Conservation (phyloP, 2,797 vertebrate genomes). For the Pipistrellus pipistrellus region DNA sequence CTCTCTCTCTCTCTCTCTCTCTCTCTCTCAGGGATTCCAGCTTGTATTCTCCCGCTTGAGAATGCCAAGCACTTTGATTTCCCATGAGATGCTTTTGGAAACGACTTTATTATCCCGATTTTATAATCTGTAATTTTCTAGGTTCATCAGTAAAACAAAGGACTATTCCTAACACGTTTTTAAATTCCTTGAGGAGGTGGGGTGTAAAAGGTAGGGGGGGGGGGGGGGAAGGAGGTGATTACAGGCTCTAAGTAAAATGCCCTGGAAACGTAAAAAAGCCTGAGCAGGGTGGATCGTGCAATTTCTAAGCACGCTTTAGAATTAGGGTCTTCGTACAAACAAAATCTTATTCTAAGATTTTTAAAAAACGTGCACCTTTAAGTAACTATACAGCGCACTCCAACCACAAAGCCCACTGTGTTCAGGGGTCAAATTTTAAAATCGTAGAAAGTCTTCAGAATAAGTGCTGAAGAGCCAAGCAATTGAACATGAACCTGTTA, state of each 20-base stretch:
- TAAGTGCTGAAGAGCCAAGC: constrained; percentile 61
- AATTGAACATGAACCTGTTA: constrained; percentile 66
- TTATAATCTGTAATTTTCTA: constrained; percentile 69
- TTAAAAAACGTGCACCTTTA: constrained; percentile 68
- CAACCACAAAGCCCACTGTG: constrained; percentile 67
- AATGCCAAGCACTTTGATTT: constrained; percentile 71
- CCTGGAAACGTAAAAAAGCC: constrained; percentile 79
- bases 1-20: constrained; percentile 50
- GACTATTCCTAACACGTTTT: constrained; percentile 81
- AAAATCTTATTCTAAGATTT: constrained; percentile 67
- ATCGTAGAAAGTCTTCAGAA: constrained; percentile 73
- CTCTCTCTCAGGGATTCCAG: constrained; percentile 42
- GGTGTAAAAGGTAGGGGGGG: constrained; percentile 59
- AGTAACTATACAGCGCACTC: constrained; percentile 76
- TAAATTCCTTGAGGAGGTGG: constrained; percentile 75
- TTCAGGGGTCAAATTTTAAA: constrained; percentile 78
- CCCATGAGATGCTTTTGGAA: constrained; percentile 59
- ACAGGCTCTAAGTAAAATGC: constrained; percentile 57
- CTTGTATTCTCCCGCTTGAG: constrained; percentile 67
- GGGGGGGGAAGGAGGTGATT: constrained; percentile 63
- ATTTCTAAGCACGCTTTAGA: constrained; percentile 75
- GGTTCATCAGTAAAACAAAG: constrained; percentile 73
- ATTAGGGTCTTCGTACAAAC: constrained; percentile 79
- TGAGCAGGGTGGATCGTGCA: constrained; percentile 70
- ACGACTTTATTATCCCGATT: constrained; percentile 69